Evolutionary conservation across 2,888 invertebrate species (phyloP).

Genomic region (Acronicta alni): DNA sequence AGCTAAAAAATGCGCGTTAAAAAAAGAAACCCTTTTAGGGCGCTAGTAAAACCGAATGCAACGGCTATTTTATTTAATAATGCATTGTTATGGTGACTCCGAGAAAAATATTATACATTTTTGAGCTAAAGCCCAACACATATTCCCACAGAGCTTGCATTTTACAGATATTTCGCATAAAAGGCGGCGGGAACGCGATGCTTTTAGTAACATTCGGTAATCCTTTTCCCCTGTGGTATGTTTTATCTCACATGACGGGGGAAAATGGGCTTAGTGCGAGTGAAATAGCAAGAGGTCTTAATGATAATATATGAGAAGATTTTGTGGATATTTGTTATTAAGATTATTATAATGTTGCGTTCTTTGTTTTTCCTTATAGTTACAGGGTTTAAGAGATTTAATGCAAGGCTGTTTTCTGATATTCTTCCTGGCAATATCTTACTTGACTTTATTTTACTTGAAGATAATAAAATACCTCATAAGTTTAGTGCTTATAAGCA

Average conservation of each 20-base stretch:
- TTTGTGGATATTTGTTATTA: slow-evolving; percentile 35
- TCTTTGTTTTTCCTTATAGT: slow-evolving; percentile 12
- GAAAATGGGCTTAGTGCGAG: slow-evolving; percentile 19
- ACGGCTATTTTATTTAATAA: too few relatives aligned
- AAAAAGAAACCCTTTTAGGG: too few relatives aligned
- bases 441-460: too few relatives aligned
- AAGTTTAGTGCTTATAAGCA: too few relatives aligned
- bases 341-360: slow-evolving; percentile 25
- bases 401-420: background rate
- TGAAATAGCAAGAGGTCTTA: slow-evolving; percentile 15
- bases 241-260: slow-evolving; percentile 31
- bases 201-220: slow-evolving; percentile 32
- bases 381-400: slow-evolving; percentile 10
- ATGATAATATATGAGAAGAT: slow-evolving; percentile 38
- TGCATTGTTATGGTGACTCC: background rate
- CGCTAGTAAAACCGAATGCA: too few relatives aligned
- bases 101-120: slow-evolving; percentile 16
- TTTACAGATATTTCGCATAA: slow-evolving; percentile 33
- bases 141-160: slow-evolving; percentile 24
- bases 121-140: slow-evolving; percentile 7
- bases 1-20: too few relatives aligned
- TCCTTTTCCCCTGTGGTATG: slow-evolving; percentile 17
- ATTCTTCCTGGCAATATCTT: background rate
- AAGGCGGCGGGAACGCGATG: slow-evolving; percentile 9
- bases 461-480: too few relatives aligned